These are phyloP conservation scores for Eulemur coronatus DNA, from an alignment of 2,797 vertebrate species.

Conservation along the genomic window DNA sequence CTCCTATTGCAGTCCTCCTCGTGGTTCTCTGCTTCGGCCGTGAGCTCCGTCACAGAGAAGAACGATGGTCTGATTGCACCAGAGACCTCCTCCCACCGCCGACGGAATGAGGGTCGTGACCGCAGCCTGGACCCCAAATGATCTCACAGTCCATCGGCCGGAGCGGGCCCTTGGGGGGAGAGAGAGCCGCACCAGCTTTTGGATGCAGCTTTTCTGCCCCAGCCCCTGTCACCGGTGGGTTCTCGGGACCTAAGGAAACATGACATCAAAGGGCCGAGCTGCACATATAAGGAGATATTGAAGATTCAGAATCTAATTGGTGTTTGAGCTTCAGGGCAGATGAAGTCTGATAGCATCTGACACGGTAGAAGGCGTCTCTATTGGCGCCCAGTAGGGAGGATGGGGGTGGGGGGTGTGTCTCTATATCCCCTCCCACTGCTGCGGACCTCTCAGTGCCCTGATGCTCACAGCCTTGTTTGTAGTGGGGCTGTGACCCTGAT, in stretches of 20 bases:
- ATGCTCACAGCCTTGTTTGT: not conserved
- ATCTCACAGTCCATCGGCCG: not conserved
- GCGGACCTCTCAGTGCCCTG: not conserved
- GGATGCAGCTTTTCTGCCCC: not conserved
- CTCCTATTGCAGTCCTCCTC: no score
- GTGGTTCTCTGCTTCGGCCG: no score
- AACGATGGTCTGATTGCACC: no score
- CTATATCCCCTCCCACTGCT: not conserved
- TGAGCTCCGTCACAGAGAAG: no score
- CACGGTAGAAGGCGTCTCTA: not conserved
- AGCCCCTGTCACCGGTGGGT: rapidly evolving
- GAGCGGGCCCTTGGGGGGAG: not conserved
- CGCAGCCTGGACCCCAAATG: no score
- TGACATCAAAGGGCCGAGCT: not conserved
- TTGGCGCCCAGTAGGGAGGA: not conserved
- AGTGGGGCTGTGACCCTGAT: not conserved
- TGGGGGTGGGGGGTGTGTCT: not conserved
- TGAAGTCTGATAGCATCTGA: not conserved
- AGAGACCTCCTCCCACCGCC: no score
- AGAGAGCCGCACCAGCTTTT: not conserved
- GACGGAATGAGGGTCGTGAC: no score
- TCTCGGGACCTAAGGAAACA: not conserved
- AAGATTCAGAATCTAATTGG: slow-evolving; percentile 13
- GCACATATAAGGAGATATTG: slow-evolving; percentile 19
- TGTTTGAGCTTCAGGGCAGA: not conserved